A percentile compares a stretch with the other conserved stretches of the same genome.
These are phyloP conservation scores for Lordiphosa collinella DNA, from an alignment of 1,140 invertebrate species.

Conservation along the genomic window DNA sequence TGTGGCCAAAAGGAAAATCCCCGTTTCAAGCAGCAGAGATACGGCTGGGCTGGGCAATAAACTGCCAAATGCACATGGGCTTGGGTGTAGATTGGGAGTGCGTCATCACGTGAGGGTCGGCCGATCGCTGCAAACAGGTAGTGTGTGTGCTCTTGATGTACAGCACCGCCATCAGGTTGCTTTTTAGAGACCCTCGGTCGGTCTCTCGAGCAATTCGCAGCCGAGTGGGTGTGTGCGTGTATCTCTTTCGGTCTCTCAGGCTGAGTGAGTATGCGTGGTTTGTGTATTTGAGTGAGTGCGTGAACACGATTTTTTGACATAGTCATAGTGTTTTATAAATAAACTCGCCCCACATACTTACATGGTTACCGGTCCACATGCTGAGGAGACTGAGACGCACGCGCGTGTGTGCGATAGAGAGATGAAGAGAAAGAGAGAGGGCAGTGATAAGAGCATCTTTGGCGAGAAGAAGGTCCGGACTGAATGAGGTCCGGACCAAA, in stretches of 20 bases:
- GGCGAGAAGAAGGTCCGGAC: not conserved
- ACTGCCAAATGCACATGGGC: not conserved
- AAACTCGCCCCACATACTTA: constrained; percentile 72
- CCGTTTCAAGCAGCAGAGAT: constrained; percentile 21
- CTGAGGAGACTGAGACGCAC: constrained; percentile 13
- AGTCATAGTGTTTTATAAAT: constrained; percentile 76
- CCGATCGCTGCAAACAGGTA: constrained; percentile 31
- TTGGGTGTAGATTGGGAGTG: not conserved
- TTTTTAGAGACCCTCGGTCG: constrained; percentile 41
- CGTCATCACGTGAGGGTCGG: constrained; percentile 36
- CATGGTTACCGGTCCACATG: constrained; percentile 43
- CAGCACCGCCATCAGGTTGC: constrained; percentile 58
- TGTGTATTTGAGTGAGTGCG: constrained; percentile 28
- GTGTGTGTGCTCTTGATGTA: constrained; percentile 24
- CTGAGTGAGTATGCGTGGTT: not conserved
- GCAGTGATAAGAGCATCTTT: constrained; percentile 18
- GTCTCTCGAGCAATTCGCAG: constrained; percentile 43
- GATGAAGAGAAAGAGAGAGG: not conserved
- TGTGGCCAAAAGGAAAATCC: constrained; percentile 32
- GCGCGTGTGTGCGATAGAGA: not conserved
- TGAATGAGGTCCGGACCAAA: not conserved
- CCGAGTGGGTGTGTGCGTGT: constrained; percentile 8
- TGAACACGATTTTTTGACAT: constrained; percentile 75
- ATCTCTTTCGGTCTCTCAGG: not conserved
- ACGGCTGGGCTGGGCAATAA: too few relatives aligned